Conservation (phyloP, 2,113 vertebrate species). For the Tenebrosternarchus preto region DNA sequence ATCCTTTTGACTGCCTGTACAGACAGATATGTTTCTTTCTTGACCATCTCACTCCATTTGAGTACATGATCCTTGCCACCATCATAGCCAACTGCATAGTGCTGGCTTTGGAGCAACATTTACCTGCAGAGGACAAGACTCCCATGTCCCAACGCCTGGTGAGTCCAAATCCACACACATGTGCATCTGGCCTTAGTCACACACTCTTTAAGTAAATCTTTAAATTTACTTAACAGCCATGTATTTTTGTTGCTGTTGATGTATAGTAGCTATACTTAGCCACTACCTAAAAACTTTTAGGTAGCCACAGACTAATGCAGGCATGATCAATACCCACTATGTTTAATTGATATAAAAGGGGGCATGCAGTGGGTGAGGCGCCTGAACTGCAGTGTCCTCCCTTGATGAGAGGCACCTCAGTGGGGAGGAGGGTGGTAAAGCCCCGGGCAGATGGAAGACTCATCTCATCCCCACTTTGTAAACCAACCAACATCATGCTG, state of each 20-base stretch:
- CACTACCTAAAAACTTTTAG: too few relatives aligned
- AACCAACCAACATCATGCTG: slow-evolving; percentile 46
- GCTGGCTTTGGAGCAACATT: slow-evolving; percentile 93
- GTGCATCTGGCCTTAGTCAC: neutral
- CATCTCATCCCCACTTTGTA: slow-evolving; percentile 22
- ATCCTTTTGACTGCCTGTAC: neutral
- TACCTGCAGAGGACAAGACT: slow-evolving; percentile 92
- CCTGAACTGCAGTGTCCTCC: neutral
- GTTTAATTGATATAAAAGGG: neutral
- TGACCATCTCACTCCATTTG: slow-evolving; percentile 90
- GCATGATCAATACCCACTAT: too few relatives aligned
- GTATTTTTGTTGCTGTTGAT: too few relatives aligned
- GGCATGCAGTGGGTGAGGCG: neutral
- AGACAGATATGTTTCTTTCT: slow-evolving; percentile 63
- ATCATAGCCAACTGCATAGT: slow-evolving; percentile 99
- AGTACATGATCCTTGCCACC: slow-evolving; percentile 97
- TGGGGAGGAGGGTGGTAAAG: slow-evolving; percentile 15
- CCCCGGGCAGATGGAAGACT: neutral
- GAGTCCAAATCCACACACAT: slow-evolving; percentile 65
- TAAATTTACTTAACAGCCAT: neutral
- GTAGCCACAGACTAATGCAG: too few relatives aligned
- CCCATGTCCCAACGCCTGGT: slow-evolving; percentile 96
- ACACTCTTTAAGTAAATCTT: neutral
- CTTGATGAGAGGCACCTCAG: slow-evolving; percentile 18
- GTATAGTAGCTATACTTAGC: too few relatives aligned